Conservation (phyloP, 2,888 invertebrate species). For the Syrista parreyssii region DNA sequence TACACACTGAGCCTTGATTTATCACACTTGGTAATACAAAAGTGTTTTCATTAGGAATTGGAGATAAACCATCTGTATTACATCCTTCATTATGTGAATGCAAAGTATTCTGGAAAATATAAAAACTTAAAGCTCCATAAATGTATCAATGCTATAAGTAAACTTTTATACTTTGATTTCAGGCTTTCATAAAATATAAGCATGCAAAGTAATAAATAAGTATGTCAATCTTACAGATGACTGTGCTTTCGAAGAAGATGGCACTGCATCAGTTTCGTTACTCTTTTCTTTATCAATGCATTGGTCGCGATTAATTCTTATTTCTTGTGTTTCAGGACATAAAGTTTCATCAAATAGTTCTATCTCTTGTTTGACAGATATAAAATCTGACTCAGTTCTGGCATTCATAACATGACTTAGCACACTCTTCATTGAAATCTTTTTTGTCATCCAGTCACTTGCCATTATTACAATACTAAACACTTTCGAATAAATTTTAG, state of each 20-base stretch:
- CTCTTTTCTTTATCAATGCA: neutral
- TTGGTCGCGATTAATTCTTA: constrained; percentile 2
- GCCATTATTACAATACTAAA: neutral
- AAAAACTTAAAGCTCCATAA: neutral
- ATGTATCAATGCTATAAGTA: neutral
- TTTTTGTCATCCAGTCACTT: neutral
- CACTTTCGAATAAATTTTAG: neutral
- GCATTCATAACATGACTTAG: neutral
- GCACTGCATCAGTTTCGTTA: constrained; percentile 4
- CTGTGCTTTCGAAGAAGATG: neutral
- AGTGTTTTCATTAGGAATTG: neutral
- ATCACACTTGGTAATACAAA: neutral
- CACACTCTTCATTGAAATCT: neutral
- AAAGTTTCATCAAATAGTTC: constrained; percentile 5
- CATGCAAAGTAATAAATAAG: neutral
- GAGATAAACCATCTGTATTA: neutral
- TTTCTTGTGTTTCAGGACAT: neutral
- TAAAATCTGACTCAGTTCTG: constrained; percentile 13
- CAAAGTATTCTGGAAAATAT: neutral
- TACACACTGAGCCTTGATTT: neutral
- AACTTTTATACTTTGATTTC: neutral
- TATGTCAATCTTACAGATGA: neutral
- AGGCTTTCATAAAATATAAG: neutral
- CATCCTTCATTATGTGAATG: neutral
- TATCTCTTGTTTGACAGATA: constrained; percentile 14